These are phyloP conservation scores for Cynodonichthys magdalenae DNA, from an alignment of 2,797 vertebrate species.

Conservation along the genomic window DNA sequence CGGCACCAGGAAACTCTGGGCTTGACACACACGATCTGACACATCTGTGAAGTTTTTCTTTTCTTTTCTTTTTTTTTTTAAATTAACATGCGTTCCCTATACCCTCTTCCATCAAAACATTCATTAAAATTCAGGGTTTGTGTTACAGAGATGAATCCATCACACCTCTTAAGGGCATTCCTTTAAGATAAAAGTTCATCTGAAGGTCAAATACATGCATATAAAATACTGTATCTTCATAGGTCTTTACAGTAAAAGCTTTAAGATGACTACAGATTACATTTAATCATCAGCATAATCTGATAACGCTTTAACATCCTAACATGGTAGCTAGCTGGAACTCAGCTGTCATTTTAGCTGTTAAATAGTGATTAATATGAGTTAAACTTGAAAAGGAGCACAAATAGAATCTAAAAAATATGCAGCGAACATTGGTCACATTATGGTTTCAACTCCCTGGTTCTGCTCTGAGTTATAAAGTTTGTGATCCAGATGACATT, in stretches of 20 bases:
- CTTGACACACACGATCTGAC: conserved; percentile 37
- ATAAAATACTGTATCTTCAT: neutral
- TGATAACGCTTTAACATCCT: too few relatives aligned
- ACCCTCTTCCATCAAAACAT: conserved; percentile 49
- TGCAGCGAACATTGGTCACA: too few relatives aligned
- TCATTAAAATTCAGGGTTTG: conserved; percentile 53
- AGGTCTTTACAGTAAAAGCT: neutral
- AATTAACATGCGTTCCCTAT: conserved; percentile 14
- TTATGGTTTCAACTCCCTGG: too few relatives aligned
- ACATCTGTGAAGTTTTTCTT: conserved; percentile 19
- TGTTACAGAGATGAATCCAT: conserved; percentile 24
- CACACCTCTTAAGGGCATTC: conserved; percentile 10
- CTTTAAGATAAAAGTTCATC: conserved; percentile 15
- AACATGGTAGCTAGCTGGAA: too few relatives aligned
- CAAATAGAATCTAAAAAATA: too few relatives aligned
- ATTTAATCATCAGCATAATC: too few relatives aligned
- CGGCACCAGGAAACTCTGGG: conserved; percentile 23
- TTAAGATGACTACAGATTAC: neutral
- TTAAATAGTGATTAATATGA: too few relatives aligned
- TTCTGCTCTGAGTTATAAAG: too few relatives aligned
- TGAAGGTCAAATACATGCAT: conserved; percentile 19
- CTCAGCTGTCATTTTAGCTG: too few relatives aligned
- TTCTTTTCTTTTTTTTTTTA: conserved; percentile 2
- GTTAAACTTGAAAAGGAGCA: too few relatives aligned
- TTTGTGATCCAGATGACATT: too few relatives aligned